Evolutionary conservation across 2,888 invertebrate species (phyloP).

Genomic region (Caradrina kadenii): DNA sequence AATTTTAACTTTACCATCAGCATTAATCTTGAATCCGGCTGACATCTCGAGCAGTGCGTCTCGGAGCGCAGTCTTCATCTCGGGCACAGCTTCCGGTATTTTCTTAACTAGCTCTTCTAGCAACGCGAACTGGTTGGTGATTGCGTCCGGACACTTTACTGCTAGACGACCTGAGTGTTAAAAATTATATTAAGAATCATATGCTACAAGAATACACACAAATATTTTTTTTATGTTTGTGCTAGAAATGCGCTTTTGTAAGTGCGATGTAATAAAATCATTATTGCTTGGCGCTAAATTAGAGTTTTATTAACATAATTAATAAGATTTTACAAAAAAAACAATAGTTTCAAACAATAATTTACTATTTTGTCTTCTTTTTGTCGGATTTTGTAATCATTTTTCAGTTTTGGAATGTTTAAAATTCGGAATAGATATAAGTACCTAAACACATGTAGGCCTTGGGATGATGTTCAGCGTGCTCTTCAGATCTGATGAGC

Average conservation of each 20-base stretch:
- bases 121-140: constrained; percentile 82
- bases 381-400: no score
- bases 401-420: no score
- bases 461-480: constrained; percentile 91
- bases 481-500: constrained; percentile 92
- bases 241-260: no score
- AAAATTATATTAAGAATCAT: background rate
- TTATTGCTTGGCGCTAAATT: no score
- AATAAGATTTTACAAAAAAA: no score
- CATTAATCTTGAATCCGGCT: constrained; percentile 90
- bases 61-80: constrained; percentile 92
- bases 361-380: no score
- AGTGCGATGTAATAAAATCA: no score
- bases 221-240: no score
- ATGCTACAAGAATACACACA: background rate
- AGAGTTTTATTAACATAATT: no score
- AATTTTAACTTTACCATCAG: constrained; percentile 70
- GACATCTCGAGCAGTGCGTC: constrained; percentile 93
- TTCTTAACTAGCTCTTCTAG: constrained; percentile 87
- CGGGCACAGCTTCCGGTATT: constrained; percentile 87
- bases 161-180: constrained; percentile 79
- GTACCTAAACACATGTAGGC: constrained; percentile 94
- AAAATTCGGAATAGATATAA: background rate
- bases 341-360: no score
- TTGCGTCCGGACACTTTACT: constrained; percentile 81